These are phyloP conservation scores for Notospermus geniculatus DNA, from an alignment of 1,140 invertebrate genomes.

Conservation along the genomic window DNA sequence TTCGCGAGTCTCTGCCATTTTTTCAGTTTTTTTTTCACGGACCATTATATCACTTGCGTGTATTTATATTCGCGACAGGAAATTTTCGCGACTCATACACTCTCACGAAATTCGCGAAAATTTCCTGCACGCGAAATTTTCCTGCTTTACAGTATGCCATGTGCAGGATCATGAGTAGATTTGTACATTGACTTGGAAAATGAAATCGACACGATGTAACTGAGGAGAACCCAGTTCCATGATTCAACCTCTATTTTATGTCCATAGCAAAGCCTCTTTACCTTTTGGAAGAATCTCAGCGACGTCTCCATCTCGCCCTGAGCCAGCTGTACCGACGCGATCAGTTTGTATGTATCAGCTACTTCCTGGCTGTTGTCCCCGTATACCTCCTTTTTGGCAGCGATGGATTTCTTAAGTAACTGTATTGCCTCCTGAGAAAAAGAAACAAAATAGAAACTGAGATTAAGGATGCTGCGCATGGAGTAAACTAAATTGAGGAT, in stretches of 20 bases:
- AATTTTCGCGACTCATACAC: too few relatives aligned
- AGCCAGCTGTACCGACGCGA: conserved; percentile 46
- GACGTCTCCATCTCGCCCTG: conserved; percentile 44
- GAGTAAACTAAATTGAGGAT: neutral
- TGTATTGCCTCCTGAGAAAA: conserved; percentile 40
- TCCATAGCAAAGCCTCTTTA: conserved; percentile 20
- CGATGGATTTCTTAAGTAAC: conserved; percentile 39
- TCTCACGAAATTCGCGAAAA: too few relatives aligned
- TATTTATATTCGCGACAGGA: too few relatives aligned
- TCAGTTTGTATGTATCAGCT: conserved; percentile 49
- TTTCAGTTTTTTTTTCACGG: too few relatives aligned
- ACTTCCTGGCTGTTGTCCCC: conserved; percentile 49
- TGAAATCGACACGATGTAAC: neutral
- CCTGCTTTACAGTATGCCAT: neutral
- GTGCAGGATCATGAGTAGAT: neutral
- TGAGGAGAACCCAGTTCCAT: neutral
- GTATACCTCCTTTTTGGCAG: conserved; percentile 41
- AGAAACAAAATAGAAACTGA: neutral
- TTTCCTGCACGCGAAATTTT: too few relatives aligned
- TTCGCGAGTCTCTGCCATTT: too few relatives aligned
- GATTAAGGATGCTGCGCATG: neutral
- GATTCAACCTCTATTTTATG: neutral
- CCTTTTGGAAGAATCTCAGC: conserved; percentile 46
- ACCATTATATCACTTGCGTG: too few relatives aligned
- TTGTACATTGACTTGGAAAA: neutral